A percentile compares a stretch with the other conserved stretches of the same genome.
Evolutionary conservation across 64 coral and sea anemone species (phyloP).

Genomic region (Montipora foliosa): DNA sequence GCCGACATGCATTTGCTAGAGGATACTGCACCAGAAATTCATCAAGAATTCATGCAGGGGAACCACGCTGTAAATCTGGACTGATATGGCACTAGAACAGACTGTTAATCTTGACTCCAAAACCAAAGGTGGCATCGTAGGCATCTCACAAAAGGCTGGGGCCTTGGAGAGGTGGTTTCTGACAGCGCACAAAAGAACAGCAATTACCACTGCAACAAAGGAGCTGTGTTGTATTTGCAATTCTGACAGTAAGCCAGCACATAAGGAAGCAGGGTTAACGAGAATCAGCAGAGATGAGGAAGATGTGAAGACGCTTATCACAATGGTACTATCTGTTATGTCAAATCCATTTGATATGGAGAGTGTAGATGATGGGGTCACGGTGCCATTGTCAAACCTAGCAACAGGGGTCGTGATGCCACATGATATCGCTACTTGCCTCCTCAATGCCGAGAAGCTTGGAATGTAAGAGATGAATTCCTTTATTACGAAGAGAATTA

Average conservation of each 20-base stretch:
- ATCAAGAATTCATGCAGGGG: conserved; percentile 5
- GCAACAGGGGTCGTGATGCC: conserved; percentile 50
- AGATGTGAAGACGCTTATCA: conserved; percentile 21
- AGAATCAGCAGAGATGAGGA: conserved; percentile 31
- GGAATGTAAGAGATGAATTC: neutral
- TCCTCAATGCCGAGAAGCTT: conserved; percentile 14
- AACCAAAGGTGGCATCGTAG: too few species aligned
- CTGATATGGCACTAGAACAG: too few species aligned
- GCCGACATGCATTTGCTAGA: neutral
- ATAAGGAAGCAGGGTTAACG: conserved; percentile 53
- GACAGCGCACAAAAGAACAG: conserved; percentile 55
- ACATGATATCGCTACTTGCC: neutral
- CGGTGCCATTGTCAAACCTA: conserved; percentile 36
- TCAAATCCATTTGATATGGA: conserved; percentile 55
- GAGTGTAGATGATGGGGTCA: neutral
- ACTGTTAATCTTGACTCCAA: too few species aligned
- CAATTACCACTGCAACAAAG: conserved; percentile 53
- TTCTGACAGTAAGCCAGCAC: neutral
- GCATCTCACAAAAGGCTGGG: neutral
- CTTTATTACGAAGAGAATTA: neutral
- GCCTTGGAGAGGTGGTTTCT: conserved; percentile 56
- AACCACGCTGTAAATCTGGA: neutral
- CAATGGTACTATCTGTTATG: neutral
- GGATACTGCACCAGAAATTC: conserved; percentile 1
- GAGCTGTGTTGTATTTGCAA: conserved; percentile 21